Conservation (phyloP, 2,797 vertebrate species). For the Octomys mimax region DNA sequence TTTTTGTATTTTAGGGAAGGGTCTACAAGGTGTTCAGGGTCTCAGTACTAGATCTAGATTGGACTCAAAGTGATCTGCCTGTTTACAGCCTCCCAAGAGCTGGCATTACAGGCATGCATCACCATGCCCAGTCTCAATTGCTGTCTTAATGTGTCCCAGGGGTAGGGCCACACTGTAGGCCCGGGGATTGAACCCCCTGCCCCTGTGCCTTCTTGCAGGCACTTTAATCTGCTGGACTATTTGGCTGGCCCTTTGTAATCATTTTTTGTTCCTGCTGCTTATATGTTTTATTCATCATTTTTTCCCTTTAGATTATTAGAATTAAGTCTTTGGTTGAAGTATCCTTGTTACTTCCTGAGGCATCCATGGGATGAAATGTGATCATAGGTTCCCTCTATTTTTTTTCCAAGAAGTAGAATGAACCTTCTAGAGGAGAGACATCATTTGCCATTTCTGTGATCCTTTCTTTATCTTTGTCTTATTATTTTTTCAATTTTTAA, state of each 20-base stretch:
- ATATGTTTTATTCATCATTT: conserved; percentile 51
- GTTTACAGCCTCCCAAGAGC: no score
- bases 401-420: conserved; percentile 14
- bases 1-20: no score
- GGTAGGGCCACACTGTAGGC: no score
- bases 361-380: conserved; percentile 50
- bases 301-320: conserved; percentile 49
- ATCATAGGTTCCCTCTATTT: neutral
- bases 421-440: neutral
- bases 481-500: conserved; percentile 57
- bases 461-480: conserved; percentile 14
- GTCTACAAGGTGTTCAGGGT: no score
- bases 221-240: no score
- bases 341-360: neutral
- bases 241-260: neutral
- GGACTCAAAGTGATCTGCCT: no score
- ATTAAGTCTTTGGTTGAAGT: conserved; percentile 65
- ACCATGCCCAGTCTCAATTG: no score
- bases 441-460: conserved; percentile 56
- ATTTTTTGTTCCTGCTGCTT: conserved; percentile 53
- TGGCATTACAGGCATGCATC: no score
- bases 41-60: no score
- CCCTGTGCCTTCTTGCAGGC: no score
- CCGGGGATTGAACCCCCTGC: no score
- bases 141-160: no score